Evolutionary conservation across 2,797 vertebrate species (phyloP).

Genomic region (Falco berigora): DNA sequence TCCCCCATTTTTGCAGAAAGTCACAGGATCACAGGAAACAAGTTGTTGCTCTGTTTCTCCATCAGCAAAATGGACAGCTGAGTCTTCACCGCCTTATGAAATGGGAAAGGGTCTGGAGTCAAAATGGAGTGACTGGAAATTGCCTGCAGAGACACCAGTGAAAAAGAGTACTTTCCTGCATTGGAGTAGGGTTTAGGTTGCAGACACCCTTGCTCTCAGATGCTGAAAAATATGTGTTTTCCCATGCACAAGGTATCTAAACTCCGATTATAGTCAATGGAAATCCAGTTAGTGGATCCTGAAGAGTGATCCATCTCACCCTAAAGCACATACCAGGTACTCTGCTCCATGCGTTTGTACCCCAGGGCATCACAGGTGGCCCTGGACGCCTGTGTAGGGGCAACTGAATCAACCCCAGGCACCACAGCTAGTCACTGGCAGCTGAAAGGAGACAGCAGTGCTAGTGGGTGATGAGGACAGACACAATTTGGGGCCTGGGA

Average conservation of each 20-base stretch:
- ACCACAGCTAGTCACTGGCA: background rate
- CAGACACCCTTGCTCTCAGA: background rate
- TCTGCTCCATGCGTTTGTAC: background rate
- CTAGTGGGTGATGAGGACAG: background rate
- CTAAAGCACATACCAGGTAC: background rate
- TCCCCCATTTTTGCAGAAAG: background rate
- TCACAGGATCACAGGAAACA: background rate
- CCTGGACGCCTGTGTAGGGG: background rate
- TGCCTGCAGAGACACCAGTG: background rate
- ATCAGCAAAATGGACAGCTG: background rate
- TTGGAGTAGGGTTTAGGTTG: background rate
- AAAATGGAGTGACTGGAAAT: no score
- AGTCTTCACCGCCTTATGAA: background rate
- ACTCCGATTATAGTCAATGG: background rate
- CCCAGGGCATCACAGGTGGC: background rate
- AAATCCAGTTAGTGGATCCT: background rate
- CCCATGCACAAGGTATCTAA: background rate
- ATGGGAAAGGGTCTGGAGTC: background rate
- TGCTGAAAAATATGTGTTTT: background rate
- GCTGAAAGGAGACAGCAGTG: background rate
- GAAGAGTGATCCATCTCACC: background rate
- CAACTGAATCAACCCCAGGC: background rate
- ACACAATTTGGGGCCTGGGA: background rate
- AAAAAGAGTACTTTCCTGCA: background rate
- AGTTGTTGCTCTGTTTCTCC: background rate